A percentile compares a stretch with the other conserved stretches of the same genome.
These are phyloP conservation scores for Notoglanidium macrostoma DNA, from an alignment of 2,797 vertebrate species.

Conservation along the genomic window DNA sequence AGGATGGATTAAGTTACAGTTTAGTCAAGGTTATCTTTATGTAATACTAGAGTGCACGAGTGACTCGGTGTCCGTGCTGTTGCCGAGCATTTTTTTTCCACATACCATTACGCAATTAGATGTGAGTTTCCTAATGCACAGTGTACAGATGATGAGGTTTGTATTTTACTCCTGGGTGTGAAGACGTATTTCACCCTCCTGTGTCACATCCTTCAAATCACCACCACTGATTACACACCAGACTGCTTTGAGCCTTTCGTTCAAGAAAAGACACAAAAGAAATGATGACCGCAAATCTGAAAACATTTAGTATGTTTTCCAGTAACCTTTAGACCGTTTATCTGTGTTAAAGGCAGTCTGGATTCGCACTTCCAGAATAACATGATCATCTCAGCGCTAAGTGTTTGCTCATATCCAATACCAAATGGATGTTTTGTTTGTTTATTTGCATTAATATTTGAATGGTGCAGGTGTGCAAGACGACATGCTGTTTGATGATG, in stretches of 20 bases:
- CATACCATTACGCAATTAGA: no score
- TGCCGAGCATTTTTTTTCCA: neutral
- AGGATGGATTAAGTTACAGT: neutral
- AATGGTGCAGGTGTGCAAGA: neutral
- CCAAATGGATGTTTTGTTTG: neutral
- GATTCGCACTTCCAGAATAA: neutral
- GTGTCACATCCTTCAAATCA: neutral
- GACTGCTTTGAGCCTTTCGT: neutral
- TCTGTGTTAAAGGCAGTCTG: neutral
- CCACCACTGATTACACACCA: neutral
- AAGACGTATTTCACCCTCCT: neutral
- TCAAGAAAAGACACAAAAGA: neutral
- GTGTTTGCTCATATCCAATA: no score
- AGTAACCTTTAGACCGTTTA: neutral
- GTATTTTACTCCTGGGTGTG: neutral
- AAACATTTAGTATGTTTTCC: neutral
- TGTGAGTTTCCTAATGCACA: neutral
- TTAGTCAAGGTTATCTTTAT: neutral
- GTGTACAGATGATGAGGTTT: neutral
- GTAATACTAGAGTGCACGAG: neutral
- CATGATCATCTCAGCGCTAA: neutral
- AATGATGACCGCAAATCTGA: neutral
- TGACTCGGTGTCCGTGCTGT: neutral
- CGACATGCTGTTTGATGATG: neutral
- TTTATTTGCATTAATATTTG: neutral